phyloP scores from a whole-genome alignment of 2,888 invertebrate species.

The Drepana falcataria region DNA sequence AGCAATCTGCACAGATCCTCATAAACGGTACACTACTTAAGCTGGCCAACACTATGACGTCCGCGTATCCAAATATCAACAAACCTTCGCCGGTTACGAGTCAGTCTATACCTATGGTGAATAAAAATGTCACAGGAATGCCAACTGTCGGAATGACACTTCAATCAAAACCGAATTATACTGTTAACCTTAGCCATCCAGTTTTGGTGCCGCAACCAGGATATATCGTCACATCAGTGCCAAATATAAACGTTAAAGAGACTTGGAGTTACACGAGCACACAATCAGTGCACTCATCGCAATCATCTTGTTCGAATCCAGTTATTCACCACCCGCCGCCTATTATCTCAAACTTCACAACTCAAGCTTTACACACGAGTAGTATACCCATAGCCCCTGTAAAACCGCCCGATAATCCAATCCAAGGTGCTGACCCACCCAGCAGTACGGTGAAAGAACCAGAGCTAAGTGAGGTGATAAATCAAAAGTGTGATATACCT shows the following conservation, averaged over 20 bases:
- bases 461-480: constrained; percentile 44
- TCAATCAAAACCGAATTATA: constrained; percentile 72
- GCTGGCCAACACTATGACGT: constrained; percentile 57
- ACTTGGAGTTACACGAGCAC: constrained; percentile 66
- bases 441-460: constrained; percentile 68
- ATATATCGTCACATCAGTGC: constrained; percentile 74
- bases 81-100: constrained; percentile 57
- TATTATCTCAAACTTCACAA: constrained; percentile 53
- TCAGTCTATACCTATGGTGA: constrained; percentile 61
- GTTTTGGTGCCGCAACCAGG: constrained; percentile 70
- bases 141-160: constrained; percentile 68
- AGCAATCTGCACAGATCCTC: constrained; percentile 67
- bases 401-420: constrained; percentile 70
- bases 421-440: constrained; percentile 70
- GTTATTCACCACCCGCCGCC: constrained; percentile 60
- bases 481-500: constrained; percentile 66
- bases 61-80: constrained; percentile 53
- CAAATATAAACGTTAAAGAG: constrained; percentile 72
- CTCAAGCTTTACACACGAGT: constrained; percentile 58
- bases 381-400: constrained; percentile 71
- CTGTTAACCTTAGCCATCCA: constrained; percentile 74
- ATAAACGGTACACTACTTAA: constrained; percentile 75
- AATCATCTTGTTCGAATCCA: constrained; percentile 54
- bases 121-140: constrained; percentile 66
- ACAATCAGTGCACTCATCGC: constrained; percentile 45